These are phyloP conservation scores for Diphyllodes magnificus DNA, from an alignment of 2,113 vertebrate species.

Conservation along the genomic window DNA sequence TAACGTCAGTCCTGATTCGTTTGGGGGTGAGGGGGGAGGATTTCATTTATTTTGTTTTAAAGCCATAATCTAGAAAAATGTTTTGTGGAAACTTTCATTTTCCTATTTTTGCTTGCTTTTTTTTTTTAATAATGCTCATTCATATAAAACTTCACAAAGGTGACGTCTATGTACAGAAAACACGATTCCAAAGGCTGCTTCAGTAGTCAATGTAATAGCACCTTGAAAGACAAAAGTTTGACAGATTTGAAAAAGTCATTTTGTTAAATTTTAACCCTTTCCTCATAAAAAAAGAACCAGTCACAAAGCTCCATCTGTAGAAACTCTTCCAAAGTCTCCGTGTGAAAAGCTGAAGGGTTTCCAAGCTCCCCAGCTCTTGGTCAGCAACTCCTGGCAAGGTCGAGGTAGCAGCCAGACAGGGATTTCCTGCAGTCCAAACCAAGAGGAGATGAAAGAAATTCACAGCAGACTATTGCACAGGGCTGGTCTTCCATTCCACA, in stretches of 20 bases:
- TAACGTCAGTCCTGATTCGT: background rate
- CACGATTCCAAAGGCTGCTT: constrained; percentile 66
- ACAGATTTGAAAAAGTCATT: constrained; percentile 53
- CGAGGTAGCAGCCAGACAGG: constrained; percentile 60
- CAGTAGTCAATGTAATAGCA: constrained; percentile 82
- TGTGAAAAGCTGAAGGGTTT: background rate
- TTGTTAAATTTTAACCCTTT: constrained; percentile 8
- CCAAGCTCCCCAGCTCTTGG: background rate
- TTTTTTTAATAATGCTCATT: constrained; percentile 66
- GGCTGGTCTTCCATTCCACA: constrained; percentile 34
- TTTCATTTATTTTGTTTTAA: constrained; percentile 54
- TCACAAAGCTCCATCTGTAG: background rate
- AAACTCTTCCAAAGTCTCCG: constrained; percentile 9
- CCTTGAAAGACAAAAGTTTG: constrained; percentile 72
- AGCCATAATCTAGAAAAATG: constrained; percentile 72
- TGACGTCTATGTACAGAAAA: constrained; percentile 67
- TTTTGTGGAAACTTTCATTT: constrained; percentile 3
- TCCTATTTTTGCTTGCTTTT: constrained; percentile 21
- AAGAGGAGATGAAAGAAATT: constrained; percentile 33
- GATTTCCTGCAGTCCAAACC: constrained; percentile 20
- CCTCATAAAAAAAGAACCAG: background rate
- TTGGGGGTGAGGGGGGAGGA: background rate
- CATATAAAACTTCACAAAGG: constrained; percentile 75
- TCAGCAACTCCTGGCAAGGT: constrained; percentile 38
- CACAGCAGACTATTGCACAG: constrained; percentile 64